Evolutionary conservation across 1,140 invertebrate species (phyloP), one percentile per base, ranked within the genome.

Genomic region (Pachyrhynchus sulphureomaculatus): DNA sequence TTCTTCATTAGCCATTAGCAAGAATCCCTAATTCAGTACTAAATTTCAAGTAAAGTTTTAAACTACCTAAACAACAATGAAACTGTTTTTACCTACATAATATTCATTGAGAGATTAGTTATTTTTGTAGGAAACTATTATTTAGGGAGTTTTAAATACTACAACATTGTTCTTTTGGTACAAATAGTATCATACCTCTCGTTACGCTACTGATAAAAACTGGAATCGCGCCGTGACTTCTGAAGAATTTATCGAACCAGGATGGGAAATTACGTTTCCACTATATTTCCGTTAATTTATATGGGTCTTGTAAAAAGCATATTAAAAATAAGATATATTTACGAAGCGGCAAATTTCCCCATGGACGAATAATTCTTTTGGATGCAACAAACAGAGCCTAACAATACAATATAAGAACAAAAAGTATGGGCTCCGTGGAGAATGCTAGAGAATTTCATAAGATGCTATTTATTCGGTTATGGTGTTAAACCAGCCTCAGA

Each of bases 241-340:
- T 62, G 48, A 62, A 58, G 62, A 62, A 67, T 67, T 67, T 67
- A 67, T 67, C 53, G 66, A 57, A 51, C 53, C 44, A 51, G 51
- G 59, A 53, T 47, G 59, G 59, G 51, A 54, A 62, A 62, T 62
- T 62, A 62, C 59, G 49, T 62, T 62, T 62, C 39, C 59, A 45
- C 49, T 62, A 62, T 62, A 33, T 62, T 54, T 29, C 49, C 59
- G 33, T 54, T 62, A 62, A 62, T 62, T 62, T 62, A 62, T 62
- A 62, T 47, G 49, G 59, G 39, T 36, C 39, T 62, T 62, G 59
- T 62, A 62, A 62, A 61, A 54, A 54, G 49, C 59, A 62, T 62
- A 62, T 62, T 62, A 62, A 62, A 62, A 62, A 62, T 62, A 62
- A 62, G 59, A 53, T 54, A 62, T 62, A 62, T 62, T 53, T 62